Evolutionary conservation across 2,797 vertebrate species (phyloP).

Genomic region (Myiotriccus ornatus): DNA sequence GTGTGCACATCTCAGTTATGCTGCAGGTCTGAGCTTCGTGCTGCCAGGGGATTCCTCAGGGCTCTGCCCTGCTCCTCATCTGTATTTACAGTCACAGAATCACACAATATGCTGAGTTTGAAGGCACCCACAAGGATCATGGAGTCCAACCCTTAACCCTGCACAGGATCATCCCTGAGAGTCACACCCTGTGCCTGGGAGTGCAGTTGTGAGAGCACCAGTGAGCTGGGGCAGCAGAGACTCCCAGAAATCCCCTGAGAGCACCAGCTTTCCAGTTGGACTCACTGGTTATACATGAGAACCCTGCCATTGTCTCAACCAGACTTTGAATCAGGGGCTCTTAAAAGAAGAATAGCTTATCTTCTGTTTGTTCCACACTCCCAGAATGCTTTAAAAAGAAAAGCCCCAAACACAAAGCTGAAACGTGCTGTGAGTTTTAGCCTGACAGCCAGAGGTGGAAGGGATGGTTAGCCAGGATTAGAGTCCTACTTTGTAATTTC

Average conservation of each 20-base stretch:
- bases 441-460: background rate
- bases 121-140: background rate
- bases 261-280: background rate
- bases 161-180: background rate
- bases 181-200: background rate
- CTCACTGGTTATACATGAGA: background rate
- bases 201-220: background rate
- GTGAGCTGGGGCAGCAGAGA: background rate
- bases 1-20: background rate
- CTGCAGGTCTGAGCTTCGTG: background rate
- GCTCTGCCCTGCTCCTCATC: background rate
- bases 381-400: background rate
- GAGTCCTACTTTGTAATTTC: background rate
- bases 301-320: background rate
- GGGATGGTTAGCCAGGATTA: background rate
- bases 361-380: background rate
- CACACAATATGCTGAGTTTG: background rate
- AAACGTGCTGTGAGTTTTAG: background rate
- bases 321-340: background rate
- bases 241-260: background rate
- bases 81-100: background rate
- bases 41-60: background rate
- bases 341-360: background rate
- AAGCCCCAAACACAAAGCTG: background rate
- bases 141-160: background rate